A percentile compares a stretch with the other conserved stretches of the same genome.
phyloP scores from a whole-genome alignment of 2,888 invertebrate genomes.

The Isoperla grammatica region DNA sequence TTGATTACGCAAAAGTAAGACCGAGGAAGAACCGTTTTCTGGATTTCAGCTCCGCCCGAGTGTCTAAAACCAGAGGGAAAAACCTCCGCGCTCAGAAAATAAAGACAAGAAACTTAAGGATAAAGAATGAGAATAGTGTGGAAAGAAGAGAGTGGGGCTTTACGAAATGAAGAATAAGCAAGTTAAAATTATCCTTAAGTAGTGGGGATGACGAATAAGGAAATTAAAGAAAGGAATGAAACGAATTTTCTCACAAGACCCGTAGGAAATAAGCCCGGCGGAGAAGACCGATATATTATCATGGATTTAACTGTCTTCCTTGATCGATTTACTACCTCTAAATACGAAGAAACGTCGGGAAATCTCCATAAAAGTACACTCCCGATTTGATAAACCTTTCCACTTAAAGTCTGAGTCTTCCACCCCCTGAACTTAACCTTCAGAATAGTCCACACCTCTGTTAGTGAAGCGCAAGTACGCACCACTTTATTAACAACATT shows the following conservation, averaged over 20 bases:
- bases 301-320: constrained; percentile 1
- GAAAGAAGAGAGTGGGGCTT: constrained; percentile 1
- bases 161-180: constrained; percentile 8
- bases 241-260: constrained; percentile 6
- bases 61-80: too few species aligned
- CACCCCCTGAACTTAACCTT: too few species aligned
- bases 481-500: constrained; percentile 11
- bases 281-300: constrained; percentile 10
- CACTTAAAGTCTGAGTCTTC: background rate
- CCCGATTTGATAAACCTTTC: constrained; percentile 5
- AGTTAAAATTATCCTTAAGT: constrained; percentile 1
- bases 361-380: constrained; percentile 11
- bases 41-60: too few species aligned
- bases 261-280: background rate
- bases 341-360: background rate
- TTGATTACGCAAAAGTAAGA: constrained; percentile 10
- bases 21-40: background rate
- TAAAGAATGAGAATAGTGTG: background rate
- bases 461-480: too few species aligned
- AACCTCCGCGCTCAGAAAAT: too few species aligned
- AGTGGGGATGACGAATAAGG: constrained; percentile 16
- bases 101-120: constrained; percentile 6
- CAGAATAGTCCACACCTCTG: too few species aligned
- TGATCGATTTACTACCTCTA: constrained; percentile 13
- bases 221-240: constrained; percentile 14